These are phyloP conservation scores for Athrips mouffetella DNA, from an alignment of 2,888 invertebrate species.

Conservation along the genomic window DNA sequence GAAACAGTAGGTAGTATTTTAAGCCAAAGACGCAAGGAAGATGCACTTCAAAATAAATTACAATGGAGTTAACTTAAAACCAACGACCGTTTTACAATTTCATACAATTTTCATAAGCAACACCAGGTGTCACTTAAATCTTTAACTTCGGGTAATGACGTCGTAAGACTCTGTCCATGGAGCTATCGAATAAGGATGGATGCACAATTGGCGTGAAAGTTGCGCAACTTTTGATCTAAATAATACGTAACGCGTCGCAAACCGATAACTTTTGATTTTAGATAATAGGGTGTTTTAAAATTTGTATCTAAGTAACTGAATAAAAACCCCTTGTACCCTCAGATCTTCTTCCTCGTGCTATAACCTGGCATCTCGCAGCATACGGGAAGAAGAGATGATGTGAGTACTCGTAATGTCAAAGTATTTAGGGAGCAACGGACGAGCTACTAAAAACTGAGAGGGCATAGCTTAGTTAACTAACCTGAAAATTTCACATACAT, in stretches of 20 bases:
- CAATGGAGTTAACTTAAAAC: constrained; percentile 11
- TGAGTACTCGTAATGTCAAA: constrained; percentile 8
- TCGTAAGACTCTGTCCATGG: constrained; percentile 31
- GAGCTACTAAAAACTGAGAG: too few relatives aligned
- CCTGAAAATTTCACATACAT: too few relatives aligned
- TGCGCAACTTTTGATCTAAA: background rate
- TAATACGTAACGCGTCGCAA: too few relatives aligned
- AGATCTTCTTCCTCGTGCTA: constrained; percentile 8
- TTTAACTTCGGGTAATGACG: constrained; percentile 44
- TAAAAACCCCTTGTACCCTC: constrained; percentile 1
- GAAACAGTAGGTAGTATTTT: too few relatives aligned
- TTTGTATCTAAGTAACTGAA: too few relatives aligned
- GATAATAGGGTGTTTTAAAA: too few relatives aligned
- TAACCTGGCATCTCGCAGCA: constrained; percentile 8
- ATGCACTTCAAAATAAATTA: constrained; percentile 19
- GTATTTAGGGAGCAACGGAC: too few relatives aligned
- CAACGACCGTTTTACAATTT: constrained; percentile 22
- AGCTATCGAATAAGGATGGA: constrained; percentile 43
- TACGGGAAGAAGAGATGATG: constrained; percentile 8
- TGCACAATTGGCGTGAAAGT: background rate
- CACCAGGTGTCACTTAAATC: constrained; percentile 55
- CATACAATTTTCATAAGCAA: constrained; percentile 39
- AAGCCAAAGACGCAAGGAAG: too few relatives aligned
- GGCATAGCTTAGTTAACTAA: too few relatives aligned
- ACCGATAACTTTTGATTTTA: too few relatives aligned